Conservation (phyloP, 2,888 invertebrate species). For the Allygus modestus region DNA sequence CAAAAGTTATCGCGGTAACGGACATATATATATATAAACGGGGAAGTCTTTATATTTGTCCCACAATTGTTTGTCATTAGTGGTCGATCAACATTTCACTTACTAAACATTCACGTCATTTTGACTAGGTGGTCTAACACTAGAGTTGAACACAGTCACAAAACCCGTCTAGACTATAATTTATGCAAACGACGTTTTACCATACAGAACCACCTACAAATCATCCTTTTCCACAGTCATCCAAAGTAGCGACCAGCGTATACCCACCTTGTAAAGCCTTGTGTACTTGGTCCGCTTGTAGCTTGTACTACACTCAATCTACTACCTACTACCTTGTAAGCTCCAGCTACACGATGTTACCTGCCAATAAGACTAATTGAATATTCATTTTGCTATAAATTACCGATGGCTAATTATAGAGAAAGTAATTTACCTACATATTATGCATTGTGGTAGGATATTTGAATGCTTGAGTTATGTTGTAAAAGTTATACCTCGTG, state of each 20-base stretch:
- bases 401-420: background rate
- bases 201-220: background rate
- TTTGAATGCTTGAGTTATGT: background rate
- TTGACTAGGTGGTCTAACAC: too few relatives aligned
- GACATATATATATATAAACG: too few relatives aligned
- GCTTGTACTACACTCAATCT: background rate
- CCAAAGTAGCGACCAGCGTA: background rate
- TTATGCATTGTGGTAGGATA: background rate
- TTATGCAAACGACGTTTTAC: background rate
- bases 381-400: constrained; percentile 10
- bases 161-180: background rate
- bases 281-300: background rate
- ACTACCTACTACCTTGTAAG: constrained; percentile 19
- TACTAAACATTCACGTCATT: too few relatives aligned
- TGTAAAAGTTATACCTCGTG: background rate
- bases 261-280: background rate
- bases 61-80: too few relatives aligned
- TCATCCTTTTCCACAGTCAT: background rate
- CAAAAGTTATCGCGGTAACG: too few relatives aligned
- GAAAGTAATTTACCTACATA: background rate
- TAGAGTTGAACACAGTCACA: too few relatives aligned
- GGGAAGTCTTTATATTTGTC: too few relatives aligned
- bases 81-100: too few relatives aligned
- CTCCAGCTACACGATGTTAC: background rate
- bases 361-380: background rate